Conservation (phyloP, 2,113 vertebrate species). For the Aviceda subcristata region DNA sequence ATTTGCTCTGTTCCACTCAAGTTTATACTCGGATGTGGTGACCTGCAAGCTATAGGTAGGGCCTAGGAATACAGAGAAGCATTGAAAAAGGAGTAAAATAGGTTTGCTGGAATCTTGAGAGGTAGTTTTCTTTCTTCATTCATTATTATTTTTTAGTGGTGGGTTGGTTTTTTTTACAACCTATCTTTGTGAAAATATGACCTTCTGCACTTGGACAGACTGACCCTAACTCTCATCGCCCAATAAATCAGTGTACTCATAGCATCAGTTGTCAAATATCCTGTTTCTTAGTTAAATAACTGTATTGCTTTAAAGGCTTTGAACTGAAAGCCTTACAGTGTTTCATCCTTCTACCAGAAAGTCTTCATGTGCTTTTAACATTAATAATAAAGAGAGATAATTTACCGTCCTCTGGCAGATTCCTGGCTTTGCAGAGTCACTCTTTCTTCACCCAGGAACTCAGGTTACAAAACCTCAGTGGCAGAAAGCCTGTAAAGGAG, state of each 20-base stretch:
- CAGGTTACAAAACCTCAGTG: background rate
- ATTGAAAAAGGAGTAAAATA: background rate
- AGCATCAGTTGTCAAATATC: conserved; percentile 29
- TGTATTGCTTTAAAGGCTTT: background rate
- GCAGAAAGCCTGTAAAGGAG: background rate
- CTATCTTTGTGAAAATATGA: background rate
- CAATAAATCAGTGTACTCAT: background rate
- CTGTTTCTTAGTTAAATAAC: background rate
- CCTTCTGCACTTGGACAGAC: background rate
- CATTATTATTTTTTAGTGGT: background rate
- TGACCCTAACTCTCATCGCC: background rate
- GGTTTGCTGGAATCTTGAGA: background rate
- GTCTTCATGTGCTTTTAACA: conserved; percentile 28
- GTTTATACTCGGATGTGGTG: background rate
- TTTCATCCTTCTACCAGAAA: conserved; percentile 58
- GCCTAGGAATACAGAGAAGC: background rate
- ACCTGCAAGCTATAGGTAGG: background rate
- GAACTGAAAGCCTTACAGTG: background rate
- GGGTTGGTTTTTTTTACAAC: background rate
- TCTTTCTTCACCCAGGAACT: background rate
- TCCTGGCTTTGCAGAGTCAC: background rate
- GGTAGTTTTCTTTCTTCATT: background rate
- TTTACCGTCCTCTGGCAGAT: conserved; percentile 30
- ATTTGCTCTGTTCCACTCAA: background rate
- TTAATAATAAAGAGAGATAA: conserved; percentile 3